Percentiles rank a stretch among this genome's conserved stretches.
Conservation (phyloP, 2,888 invertebrate genomes). For the Morinoia aosen region DNA sequence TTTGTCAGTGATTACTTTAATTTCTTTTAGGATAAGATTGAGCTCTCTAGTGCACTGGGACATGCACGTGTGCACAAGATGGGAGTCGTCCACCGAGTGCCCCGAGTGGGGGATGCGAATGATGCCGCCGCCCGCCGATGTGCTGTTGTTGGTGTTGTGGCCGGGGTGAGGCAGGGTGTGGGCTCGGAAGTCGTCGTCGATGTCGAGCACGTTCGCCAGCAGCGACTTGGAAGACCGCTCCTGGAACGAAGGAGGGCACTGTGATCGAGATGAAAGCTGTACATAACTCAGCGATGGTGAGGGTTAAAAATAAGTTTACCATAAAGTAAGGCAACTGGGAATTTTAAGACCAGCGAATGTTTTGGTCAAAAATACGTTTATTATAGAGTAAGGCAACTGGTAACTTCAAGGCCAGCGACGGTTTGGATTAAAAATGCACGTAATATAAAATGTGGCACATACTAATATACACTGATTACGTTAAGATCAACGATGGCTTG, state of each 20-base stretch:
- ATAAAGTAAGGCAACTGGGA: not conserved
- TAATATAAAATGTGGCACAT: too few species aligned
- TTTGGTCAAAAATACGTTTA: too few species aligned
- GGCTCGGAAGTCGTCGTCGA: constrained; percentile 90
- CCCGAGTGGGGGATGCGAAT: constrained; percentile 73
- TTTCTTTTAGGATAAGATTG: constrained; percentile 90
- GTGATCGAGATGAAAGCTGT: constrained; percentile 39
- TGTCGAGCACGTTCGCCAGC: constrained; percentile 94
- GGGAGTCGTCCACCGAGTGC: constrained; percentile 74
- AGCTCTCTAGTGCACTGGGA: constrained; percentile 76
- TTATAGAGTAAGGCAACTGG: too few species aligned
- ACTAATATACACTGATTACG: too few species aligned
- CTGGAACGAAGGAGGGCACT: constrained; percentile 57
- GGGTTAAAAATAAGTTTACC: not conserved
- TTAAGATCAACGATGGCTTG: too few species aligned
- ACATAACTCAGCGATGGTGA: not conserved
- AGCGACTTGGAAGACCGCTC: constrained; percentile 94
- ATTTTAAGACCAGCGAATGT: too few species aligned
- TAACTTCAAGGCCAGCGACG: too few species aligned
- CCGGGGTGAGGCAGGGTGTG: constrained; percentile 74
- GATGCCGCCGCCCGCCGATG: constrained; percentile 57
- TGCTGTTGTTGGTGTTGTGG: constrained; percentile 66
- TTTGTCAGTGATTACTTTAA: constrained; percentile 93
- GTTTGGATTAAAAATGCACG: too few species aligned
- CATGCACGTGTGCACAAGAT: constrained; percentile 68